These are phyloP conservation scores for Andrena camellia DNA, from an alignment of 2,888 invertebrate species.

Conservation along the genomic window DNA sequence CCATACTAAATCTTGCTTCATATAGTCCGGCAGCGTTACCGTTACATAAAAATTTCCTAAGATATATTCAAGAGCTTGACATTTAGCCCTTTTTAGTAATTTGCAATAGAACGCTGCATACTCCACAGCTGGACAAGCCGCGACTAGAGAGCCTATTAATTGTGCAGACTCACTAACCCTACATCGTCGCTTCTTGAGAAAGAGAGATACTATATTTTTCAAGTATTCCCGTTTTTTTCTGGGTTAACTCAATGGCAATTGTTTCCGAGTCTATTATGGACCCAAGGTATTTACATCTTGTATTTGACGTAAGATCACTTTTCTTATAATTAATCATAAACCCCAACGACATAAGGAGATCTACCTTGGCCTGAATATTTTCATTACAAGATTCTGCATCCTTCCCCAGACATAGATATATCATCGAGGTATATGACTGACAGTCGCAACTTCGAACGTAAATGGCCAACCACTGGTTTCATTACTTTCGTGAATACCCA, in stretches of 20 bases:
- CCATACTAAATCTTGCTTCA: not conserved
- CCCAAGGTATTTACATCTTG: slow-evolving; percentile 4
- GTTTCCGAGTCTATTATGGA: slow-evolving; percentile 13
- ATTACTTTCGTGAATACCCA: slow-evolving; percentile 28
- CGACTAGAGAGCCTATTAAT: not conserved
- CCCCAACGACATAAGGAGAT: not conserved
- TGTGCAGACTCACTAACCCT: not conserved
- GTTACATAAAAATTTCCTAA: not conserved
- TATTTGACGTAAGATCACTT: not conserved
- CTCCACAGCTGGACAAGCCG: not conserved
- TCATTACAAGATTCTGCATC: not conserved
- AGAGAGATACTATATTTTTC: slow-evolving; percentile 3
- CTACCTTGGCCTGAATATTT: not conserved
- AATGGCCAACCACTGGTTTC: not conserved
- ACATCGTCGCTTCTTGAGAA: not conserved
- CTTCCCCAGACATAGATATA: not conserved
- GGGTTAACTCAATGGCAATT: not conserved
- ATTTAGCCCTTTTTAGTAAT: not conserved
- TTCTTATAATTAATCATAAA: slow-evolving; percentile 27
- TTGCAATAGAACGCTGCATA: not conserved
- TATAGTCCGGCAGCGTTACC: not conserved
- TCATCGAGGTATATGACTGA: slow-evolving; percentile 20
- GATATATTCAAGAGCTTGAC: not conserved
- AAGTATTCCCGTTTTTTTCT: not conserved
- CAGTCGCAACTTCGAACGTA: not conserved